Conservation (phyloP, 1,140 invertebrate species). For the Temnothorax curvispinosus region DNA sequence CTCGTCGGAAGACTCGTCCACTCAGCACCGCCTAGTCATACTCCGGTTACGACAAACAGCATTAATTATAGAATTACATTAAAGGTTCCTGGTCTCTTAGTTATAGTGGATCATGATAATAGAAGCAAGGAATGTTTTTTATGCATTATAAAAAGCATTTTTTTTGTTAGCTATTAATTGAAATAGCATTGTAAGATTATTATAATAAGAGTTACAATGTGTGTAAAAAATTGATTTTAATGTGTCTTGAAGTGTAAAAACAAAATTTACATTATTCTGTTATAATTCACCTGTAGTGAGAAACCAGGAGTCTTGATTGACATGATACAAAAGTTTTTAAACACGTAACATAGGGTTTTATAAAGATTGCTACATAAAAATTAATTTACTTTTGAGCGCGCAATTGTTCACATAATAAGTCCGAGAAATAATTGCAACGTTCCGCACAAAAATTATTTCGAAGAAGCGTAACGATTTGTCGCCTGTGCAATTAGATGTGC, state of each 20-base stretch:
- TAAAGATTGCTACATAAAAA: too few species aligned
- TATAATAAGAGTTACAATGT: too few species aligned
- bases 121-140: not conserved
- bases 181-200: not conserved
- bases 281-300: not conserved
- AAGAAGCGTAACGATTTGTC: too few species aligned
- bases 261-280: not conserved
- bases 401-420: too few species aligned
- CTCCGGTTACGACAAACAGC: slow-evolving; percentile 72
- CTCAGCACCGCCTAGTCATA: slow-evolving; percentile 81
- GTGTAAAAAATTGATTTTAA: too few species aligned
- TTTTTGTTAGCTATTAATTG: not conserved
- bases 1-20: slow-evolving; percentile 83
- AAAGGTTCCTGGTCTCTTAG: not conserved
- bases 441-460: too few species aligned
- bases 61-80: not conserved
- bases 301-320: not conserved
- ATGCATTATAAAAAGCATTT: not conserved
- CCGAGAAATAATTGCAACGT: too few species aligned
- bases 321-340: not conserved
- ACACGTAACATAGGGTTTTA: too few species aligned
- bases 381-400: too few species aligned
- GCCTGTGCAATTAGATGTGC: too few species aligned
- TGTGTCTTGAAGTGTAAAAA: not conserved
- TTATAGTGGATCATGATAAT: not conserved